Base-by-base conservation (phyloP, 2,797 vertebrate genomes). In the Parauchenoglanis ngamensis region DNA sequence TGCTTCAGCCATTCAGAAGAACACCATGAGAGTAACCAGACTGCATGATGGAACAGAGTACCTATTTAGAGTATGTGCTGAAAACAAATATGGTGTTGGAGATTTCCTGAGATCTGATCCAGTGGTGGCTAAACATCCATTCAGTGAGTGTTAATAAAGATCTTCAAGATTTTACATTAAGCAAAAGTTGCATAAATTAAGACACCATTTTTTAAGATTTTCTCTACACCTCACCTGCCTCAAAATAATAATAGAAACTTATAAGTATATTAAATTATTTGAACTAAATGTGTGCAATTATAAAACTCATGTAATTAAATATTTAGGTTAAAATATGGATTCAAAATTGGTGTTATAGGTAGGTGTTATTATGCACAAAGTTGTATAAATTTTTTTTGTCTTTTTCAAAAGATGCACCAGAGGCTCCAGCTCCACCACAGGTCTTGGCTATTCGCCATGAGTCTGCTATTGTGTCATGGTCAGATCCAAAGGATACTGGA, bases 1-100 rank as follows among this genome's bases (percentile, higher is more conserved):
- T 93, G 98, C 97, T 75, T 99, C 98, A 13, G 98, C 98, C 65
- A 97, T 99, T 85, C 98, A 99, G 94, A 99, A 99, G 94, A 99
- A 97, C 40, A 95, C 93, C 12, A 97, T 99, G 93, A 97, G 98
- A 94, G 97, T 99, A 89, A 97, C 98, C 77, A 96, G 98, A 91
- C 97, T 99, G 88, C 97, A 99, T 70, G 98, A 99, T 84, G 98
- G 98, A 89, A 92, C 94, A 40, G 98, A 99, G 91, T 99, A 99
- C 86, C 96, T 98, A 86, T 99, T 99, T 91, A 97, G 97, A 94
- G 97, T 99, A 88, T 98, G 97, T 83, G 98, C 98, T 46, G 98
- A 99, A 95, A 99, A 99, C 93, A 99, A 99, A 93, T 99, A 99
- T 0, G 98, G 98, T 86, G 93, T 99, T 87, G 98, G 98, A 87